Evolutionary conservation across 1,140 invertebrate genomes (phyloP).

Genomic region (Drosophila nasuta): DNA sequence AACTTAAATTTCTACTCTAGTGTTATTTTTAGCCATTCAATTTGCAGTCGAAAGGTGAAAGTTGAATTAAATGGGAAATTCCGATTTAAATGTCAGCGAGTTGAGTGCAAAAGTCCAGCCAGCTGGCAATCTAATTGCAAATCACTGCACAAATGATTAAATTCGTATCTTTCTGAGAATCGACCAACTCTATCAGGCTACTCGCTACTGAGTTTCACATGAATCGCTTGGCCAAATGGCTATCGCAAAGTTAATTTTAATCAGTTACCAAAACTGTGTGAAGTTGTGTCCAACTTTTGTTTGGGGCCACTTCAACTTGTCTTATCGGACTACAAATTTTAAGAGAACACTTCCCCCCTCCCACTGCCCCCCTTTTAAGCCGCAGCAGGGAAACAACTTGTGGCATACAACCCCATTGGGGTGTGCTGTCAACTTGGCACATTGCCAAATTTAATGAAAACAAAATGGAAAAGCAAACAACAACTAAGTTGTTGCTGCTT

Average conservation of each 20-base stretch:
- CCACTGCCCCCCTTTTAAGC: neutral
- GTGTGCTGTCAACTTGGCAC: conserved; percentile 6
- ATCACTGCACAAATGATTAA: neutral
- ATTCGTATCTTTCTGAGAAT: conserved; percentile 15
- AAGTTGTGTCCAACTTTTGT: conserved; percentile 30
- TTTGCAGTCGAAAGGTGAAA: conserved; percentile 11
- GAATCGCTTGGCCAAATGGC: conserved; percentile 4
- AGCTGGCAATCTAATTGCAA: neutral
- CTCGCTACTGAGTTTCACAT: neutral
- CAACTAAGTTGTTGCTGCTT: conserved; percentile 5
- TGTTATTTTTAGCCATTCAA: neutral
- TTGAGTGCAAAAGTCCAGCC: neutral
- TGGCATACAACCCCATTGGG: conserved; percentile 20
- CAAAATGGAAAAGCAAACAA: conserved; percentile 15
- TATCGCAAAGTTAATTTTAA: conserved; percentile 18
- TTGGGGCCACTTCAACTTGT: conserved; percentile 18
- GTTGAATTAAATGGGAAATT: conserved; percentile 9
- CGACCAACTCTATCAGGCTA: neutral
- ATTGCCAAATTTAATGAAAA: conserved; percentile 33
- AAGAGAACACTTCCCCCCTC: neutral
- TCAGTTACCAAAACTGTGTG: conserved; percentile 26
- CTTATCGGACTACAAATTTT: conserved; percentile 41
- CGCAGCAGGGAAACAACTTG: conserved; percentile 36
- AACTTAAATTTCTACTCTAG: neutral
- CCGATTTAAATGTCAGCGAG: conserved; percentile 3